Percentiles rank a stretch among this genome's conserved stretches.
phyloP scores from a whole-genome alignment of 2,113 vertebrate species.

The Taxidea taxus region DNA sequence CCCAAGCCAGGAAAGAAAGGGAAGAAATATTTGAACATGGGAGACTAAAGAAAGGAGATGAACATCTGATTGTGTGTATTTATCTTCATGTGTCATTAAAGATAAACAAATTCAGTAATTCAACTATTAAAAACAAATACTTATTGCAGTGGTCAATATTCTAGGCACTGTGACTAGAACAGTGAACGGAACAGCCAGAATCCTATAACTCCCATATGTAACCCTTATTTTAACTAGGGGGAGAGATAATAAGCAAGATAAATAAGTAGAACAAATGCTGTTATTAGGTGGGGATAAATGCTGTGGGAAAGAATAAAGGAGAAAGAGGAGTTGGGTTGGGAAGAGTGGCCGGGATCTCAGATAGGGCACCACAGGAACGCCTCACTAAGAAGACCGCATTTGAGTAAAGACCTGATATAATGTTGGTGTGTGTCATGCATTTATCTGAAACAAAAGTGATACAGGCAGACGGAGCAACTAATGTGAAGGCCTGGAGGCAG shows the following conservation, averaged over 20 bases:
- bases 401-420: not conserved
- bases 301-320: not conserved
- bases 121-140: not conserved
- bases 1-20: not conserved
- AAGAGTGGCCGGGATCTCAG: not conserved
- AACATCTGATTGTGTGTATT: not conserved
- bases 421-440: not conserved
- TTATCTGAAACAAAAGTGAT: not conserved
- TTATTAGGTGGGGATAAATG: not conserved
- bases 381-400: not conserved
- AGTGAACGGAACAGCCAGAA: not conserved
- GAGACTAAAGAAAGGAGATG: not conserved
- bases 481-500: not conserved
- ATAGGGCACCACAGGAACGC: not conserved
- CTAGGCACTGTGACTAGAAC: not conserved
- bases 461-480: not conserved
- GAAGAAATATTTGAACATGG: not conserved
- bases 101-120: constrained; percentile 4
- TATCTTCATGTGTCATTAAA: not conserved
- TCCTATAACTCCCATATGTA: not conserved
- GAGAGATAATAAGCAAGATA: not conserved
- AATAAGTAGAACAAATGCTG: not conserved
- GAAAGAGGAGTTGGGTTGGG: not conserved
- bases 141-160: not conserved
- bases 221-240: not conserved